Evolutionary conservation across 2,797 vertebrate genomes (phyloP).

Genomic region (Artibeus jamaicensis): DNA sequence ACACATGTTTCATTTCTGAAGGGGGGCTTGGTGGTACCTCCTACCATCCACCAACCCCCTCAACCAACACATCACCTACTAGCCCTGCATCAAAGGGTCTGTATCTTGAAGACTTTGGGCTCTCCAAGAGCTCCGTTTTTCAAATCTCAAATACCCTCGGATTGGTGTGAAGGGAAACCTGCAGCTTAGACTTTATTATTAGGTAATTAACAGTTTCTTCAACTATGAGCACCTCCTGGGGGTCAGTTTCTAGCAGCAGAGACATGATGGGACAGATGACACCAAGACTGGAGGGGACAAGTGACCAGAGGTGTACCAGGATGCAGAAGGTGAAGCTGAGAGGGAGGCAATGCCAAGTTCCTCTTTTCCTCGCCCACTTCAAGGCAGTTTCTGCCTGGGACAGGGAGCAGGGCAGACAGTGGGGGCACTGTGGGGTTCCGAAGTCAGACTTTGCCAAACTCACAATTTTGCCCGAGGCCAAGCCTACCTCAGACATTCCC

Average conservation of each 20-base stretch:
- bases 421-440: background rate
- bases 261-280: background rate
- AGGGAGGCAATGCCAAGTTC: background rate
- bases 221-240: background rate
- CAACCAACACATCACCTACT: background rate
- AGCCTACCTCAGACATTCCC: background rate
- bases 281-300: background rate
- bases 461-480: conserved; percentile 1
- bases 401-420: background rate
- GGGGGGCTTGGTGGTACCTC: background rate
- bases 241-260: background rate
- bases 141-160: background rate
- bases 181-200: background rate
- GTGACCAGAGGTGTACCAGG: background rate
- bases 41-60: background rate
- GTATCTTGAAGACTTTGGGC: background rate
- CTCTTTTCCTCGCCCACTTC: background rate
- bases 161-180: background rate
- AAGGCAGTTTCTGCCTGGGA: background rate
- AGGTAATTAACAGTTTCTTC: conserved; percentile 10
- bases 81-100: background rate
- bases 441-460: background rate
- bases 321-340: background rate
- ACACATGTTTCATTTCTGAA: background rate
- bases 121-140: background rate